A percentile compares a stretch with the other conserved stretches of the same genome.
phyloP scores from a whole-genome alignment of 2,888 invertebrate genomes.

The Oxycera nigricornis region DNA sequence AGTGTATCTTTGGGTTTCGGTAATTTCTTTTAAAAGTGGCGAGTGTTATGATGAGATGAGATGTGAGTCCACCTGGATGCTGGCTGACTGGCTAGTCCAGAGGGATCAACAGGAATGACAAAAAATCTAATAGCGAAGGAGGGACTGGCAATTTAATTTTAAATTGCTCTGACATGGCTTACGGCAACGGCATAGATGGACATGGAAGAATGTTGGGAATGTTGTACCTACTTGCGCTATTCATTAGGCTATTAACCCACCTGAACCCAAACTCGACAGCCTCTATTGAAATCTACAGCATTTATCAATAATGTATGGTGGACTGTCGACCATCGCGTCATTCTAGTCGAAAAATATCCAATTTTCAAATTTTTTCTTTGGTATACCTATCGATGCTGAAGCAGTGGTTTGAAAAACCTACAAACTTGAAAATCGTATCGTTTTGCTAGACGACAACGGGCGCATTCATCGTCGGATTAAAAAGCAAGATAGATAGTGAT shows the following conservation, averaged over 20 bases:
- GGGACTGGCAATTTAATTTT: slow-evolving; percentile 25
- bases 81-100: background rate
- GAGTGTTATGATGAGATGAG: background rate
- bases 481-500: background rate
- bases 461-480: slow-evolving; percentile 2
- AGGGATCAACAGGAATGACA: background rate
- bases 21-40: slow-evolving; percentile 32
- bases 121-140: background rate
- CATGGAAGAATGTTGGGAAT: slow-evolving; percentile 24
- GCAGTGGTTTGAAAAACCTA: too few species aligned
- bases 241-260: too few species aligned
- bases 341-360: too few species aligned
- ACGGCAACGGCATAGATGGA: background rate
- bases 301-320: too few species aligned
- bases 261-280: too few species aligned
- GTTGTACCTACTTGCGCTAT: background rate
- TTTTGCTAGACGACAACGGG: background rate
- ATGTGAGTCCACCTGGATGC: slow-evolving; percentile 16
- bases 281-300: too few species aligned
- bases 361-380: too few species aligned
- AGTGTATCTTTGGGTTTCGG: background rate
- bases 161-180: background rate
- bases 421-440: too few species aligned
- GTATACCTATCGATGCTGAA: too few species aligned
- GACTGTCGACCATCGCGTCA: too few species aligned